Evolutionary conservation across 2,888 invertebrate genomes (phyloP), one percentile per base, ranked within the genome.

Genomic region (Phortica okadai): DNA sequence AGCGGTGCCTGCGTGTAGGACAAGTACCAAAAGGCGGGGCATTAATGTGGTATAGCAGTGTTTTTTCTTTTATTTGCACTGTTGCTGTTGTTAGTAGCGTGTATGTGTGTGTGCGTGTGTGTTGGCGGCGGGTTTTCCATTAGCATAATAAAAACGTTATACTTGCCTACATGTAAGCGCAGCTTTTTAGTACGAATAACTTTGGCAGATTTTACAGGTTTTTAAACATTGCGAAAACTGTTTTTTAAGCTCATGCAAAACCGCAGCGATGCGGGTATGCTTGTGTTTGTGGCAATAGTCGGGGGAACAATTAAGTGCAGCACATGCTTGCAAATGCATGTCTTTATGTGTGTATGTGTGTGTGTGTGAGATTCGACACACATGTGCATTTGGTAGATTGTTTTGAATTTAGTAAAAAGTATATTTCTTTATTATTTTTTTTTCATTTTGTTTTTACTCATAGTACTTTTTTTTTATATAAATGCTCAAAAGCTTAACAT

Each of bases 321-420:
- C 79, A 67, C n/a, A 69, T 73, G 64, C 73, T n/a, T n/a, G n/a
- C 21, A 76, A 78, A 21, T 0, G 21, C 21, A 21, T 21, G 21
- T 21, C 21, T 81, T 77, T 76, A 74, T 54, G 67, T 69, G 75
- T 45, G n/a, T 50, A 66, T 76, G 16, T 64, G 64, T 75, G 76
- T 76, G 45, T 67, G 59, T 69, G 72, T 74, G 6, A 11, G 59
- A 73, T 16, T 70, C 69, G 79, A 72, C 58, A 76, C 77, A 76
- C 58, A 25, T 75, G 62, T 74, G 83, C 82, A 82, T 88, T 88
- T 84, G 81, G 83, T 84, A 85, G 88, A 87, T 86, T 88, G 87
- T 86, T 87, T 86, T 88, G 86, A 87, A 88, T 89, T 87, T 88
- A 88, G 82, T 84, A 81, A 81, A 84, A 86, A 81, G 86, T 83